Evolutionary conservation across 2,888 invertebrate species (phyloP).

Genomic region (Cryptophagus acutangulus): DNA sequence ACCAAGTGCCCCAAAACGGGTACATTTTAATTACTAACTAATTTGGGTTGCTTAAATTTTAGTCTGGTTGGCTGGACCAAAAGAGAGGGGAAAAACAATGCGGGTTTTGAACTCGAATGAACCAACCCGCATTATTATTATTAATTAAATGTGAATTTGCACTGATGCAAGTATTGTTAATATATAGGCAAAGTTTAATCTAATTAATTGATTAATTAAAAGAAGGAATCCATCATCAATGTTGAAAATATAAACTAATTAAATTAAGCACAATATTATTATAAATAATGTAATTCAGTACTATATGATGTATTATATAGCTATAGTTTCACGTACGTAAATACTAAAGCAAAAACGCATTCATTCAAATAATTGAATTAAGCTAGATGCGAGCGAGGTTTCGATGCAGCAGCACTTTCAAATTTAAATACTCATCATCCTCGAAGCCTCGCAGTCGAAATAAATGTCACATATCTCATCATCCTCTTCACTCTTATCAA

Average conservation of each 20-base stretch:
- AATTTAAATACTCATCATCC: too few species aligned
- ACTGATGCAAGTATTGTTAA: conserved; percentile 7
- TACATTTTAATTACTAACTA: too few species aligned
- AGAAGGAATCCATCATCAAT: conserved; percentile 34
- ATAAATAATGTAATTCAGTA: conserved; percentile 36
- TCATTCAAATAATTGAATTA: too few species aligned
- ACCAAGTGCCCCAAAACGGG: conserved; percentile 15
- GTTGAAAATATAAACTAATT: conserved; percentile 40
- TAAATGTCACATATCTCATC: conserved; percentile 41
- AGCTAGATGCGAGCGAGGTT: too few species aligned
- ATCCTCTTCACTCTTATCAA: conserved; percentile 21
- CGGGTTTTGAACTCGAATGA: conserved; percentile 20
- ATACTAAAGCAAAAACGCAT: too few species aligned
- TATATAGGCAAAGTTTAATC: conserved; percentile 27
- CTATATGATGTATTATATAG: too few species aligned
- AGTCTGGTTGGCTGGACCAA: conserved; percentile 33
- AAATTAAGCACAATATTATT: conserved; percentile 43
- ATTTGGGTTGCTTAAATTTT: conserved; percentile 33
- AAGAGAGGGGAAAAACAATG: too few species aligned
- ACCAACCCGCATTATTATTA: conserved; percentile 22
- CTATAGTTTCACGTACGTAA: too few species aligned
- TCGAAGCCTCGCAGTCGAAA: conserved; percentile 24
- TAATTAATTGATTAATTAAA: conserved; percentile 25
- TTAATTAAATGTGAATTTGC: conserved; percentile 14
- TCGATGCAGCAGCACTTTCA: too few species aligned